Conservation (phyloP, 2,888 invertebrate species). For the Sericinus montela region DNA sequence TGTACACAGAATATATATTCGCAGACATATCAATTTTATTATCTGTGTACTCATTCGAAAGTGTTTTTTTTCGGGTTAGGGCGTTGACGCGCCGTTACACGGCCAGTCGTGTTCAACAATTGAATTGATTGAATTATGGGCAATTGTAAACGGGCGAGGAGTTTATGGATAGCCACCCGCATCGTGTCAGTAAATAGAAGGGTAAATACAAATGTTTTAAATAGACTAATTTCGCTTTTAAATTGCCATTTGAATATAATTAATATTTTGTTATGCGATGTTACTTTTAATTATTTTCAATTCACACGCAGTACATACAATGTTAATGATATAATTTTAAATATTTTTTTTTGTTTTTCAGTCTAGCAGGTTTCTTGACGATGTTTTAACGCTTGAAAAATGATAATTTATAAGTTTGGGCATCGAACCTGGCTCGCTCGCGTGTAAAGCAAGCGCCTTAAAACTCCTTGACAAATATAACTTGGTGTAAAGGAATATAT, state of each 20-base stretch:
- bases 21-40: conserved; percentile 10
- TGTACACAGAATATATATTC: background rate
- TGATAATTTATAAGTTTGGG: too few species aligned
- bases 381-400: too few species aligned
- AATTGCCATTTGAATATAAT: conserved; percentile 18
- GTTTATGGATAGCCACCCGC: conserved; percentile 71
- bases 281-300: background rate
- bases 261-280: too few species aligned
- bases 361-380: too few species aligned
- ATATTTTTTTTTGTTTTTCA: too few species aligned
- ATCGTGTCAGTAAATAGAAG: conserved; percentile 58
- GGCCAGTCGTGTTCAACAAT: conserved; percentile 68
- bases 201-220: conserved; percentile 20
- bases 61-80: conserved; percentile 50
- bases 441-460: too few species aligned
- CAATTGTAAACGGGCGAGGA: conserved; percentile 54
- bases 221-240: conserved; percentile 12
- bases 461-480: too few species aligned
- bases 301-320: too few species aligned
- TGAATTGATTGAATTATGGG: conserved; percentile 74
- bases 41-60: conserved; percentile 3
- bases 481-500: too few species aligned
- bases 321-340: too few species aligned
- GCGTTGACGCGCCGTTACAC: conserved; percentile 70
- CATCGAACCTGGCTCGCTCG: too few species aligned